These are phyloP conservation scores for Syngnathus acus DNA, from an alignment of 2,797 vertebrate species.

Conservation along the genomic window DNA sequence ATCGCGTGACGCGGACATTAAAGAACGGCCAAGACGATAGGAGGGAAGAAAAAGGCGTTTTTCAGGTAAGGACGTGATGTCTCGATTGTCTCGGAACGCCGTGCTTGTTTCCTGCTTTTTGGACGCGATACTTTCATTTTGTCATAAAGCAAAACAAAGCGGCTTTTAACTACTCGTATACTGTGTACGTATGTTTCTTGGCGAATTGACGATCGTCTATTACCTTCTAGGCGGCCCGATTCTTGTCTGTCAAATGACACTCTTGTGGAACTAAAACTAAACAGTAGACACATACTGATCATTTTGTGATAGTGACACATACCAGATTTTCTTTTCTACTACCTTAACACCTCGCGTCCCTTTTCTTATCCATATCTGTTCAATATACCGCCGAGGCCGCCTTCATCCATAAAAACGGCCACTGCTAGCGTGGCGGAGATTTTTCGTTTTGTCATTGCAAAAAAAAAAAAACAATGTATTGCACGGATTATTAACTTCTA, in stretches of 20 bases:
- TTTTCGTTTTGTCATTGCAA: neutral
- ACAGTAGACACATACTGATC: neutral
- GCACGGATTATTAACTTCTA: neutral
- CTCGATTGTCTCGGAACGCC: slow-evolving; percentile 9
- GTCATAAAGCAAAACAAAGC: neutral
- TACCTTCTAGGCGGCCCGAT: neutral
- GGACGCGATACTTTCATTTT: neutral
- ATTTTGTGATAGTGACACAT: neutral
- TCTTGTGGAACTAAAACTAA: neutral
- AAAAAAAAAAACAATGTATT: neutral
- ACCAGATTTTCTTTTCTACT: neutral
- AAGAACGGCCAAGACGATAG: slow-evolving; percentile 35
- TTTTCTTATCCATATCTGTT: neutral
- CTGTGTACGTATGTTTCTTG: neutral
- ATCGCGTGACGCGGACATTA: slow-evolving; percentile 44
- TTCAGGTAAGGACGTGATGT: slow-evolving; percentile 65
- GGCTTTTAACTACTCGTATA: neutral
- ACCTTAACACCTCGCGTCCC: neutral
- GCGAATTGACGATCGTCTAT: neutral
- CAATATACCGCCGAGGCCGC: neutral
- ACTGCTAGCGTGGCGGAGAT: neutral
- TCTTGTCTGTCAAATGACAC: neutral
- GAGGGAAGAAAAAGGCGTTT: slow-evolving; percentile 35
- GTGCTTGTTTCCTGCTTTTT: slow-evolving; percentile 52
- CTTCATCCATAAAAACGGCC: neutral